Evolutionary conservation across 1,140 invertebrate species (phyloP).

Genomic region (Stegodyphus dumicola): DNA sequence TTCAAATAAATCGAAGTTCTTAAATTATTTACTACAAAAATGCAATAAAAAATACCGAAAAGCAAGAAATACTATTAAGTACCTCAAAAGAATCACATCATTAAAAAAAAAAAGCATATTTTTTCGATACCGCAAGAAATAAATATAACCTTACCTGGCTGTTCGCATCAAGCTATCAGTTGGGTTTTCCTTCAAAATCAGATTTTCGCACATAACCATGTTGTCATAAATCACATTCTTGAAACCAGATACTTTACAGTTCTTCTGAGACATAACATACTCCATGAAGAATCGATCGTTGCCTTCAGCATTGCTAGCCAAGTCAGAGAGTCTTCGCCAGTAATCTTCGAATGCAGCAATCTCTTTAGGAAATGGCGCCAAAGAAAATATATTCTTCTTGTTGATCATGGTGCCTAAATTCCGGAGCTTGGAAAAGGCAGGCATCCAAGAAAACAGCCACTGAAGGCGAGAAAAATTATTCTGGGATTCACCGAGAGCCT

Average conservation of each 20-base stretch:
- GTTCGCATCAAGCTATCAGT: conserved; percentile 64
- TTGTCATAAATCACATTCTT: conserved; percentile 62
- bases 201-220: conserved; percentile 64
- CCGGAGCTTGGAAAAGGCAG: conserved; percentile 1
- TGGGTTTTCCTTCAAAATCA: conserved; percentile 65
- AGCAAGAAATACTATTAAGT: neutral
- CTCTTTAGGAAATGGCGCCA: conserved; percentile 44
- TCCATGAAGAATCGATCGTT: conserved; percentile 58
- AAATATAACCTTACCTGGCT: conserved; percentile 24
- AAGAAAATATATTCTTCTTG: conserved; percentile 28
- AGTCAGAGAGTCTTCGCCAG: conserved; percentile 39
- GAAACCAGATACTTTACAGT: conserved; percentile 49
- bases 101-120: too few species aligned
- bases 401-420: conserved; percentile 6
- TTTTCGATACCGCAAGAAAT: neutral
- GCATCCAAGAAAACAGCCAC: conserved; percentile 60
- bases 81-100: neutral
- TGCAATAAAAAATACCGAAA: too few species aligned
- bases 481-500: conserved; percentile 17
- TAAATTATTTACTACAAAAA: too few species aligned
- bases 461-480: conserved; percentile 35
- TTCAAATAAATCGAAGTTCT: too few species aligned
- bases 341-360: conserved; percentile 53
- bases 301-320: neutral
- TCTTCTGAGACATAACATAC: conserved; percentile 55